phyloP scores from a whole-genome alignment of 2,113 vertebrate genomes.

The Ia io region DNA sequence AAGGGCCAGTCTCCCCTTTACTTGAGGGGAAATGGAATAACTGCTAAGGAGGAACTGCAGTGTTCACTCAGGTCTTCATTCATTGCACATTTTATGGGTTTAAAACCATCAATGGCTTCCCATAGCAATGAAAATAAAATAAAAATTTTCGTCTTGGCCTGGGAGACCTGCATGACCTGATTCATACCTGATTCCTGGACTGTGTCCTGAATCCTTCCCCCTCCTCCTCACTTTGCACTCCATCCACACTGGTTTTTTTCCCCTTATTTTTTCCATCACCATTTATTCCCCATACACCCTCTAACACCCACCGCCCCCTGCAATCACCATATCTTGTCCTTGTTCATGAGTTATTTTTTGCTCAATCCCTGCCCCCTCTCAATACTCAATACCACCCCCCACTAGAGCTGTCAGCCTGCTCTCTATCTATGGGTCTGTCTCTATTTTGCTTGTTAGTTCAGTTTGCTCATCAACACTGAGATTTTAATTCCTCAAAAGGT shows the following conservation, averaged over 20 bases:
- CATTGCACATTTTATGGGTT: not conserved
- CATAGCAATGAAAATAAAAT: not conserved
- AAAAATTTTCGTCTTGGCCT: not conserved
- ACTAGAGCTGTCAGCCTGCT: too few relatives aligned
- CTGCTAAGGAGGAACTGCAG: not conserved
- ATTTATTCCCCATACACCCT: too few relatives aligned
- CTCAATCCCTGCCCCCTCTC: too few relatives aligned
- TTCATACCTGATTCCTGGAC: not conserved
- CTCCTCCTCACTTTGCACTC: not conserved
- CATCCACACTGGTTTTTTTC: not conserved
- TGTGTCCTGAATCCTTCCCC: not conserved
- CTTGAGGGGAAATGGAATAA: not conserved
- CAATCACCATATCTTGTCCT: too few relatives aligned
- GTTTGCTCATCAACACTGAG: not conserved
- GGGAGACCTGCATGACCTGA: not conserved
- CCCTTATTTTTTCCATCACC: too few relatives aligned
- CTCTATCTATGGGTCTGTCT: too few relatives aligned
- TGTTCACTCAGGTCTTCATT: not conserved
- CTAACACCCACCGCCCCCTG: rapidly evolving
- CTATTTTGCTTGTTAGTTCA: too few relatives aligned
- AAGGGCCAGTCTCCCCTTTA: not conserved
- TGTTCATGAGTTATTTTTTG: too few relatives aligned
- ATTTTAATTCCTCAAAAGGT: not conserved
- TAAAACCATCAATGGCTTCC: not conserved
- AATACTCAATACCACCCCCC: too few relatives aligned